These are phyloP conservation scores for Sinopyrophorus schimmeli DNA, from an alignment of 2,888 invertebrate genomes.

Conservation along the genomic window DNA sequence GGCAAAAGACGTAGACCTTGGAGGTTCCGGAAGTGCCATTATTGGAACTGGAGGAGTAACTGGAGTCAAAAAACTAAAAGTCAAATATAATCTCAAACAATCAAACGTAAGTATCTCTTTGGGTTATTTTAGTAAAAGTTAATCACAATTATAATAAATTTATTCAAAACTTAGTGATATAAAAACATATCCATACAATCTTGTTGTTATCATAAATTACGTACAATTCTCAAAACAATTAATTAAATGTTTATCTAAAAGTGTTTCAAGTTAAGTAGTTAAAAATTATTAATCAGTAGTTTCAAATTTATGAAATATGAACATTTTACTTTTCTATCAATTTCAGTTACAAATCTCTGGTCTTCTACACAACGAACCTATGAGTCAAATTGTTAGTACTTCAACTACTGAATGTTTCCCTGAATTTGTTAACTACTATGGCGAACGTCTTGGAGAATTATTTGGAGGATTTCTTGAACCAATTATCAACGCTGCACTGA, in stretches of 20 bases:
- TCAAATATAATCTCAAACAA: constrained; percentile 1
- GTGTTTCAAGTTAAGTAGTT: too few species aligned
- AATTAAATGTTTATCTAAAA: too few species aligned
- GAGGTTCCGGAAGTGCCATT: constrained; percentile 2
- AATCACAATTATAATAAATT: too few species aligned
- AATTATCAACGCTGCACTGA: constrained; percentile 4
- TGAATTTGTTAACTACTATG: constrained; percentile 13
- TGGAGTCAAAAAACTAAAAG: background rate
- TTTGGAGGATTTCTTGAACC: background rate
- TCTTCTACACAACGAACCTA: constrained; percentile 15
- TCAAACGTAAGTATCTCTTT: too few species aligned
- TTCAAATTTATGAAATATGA: too few species aligned
- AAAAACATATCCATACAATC: too few species aligned
- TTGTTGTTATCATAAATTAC: too few species aligned
- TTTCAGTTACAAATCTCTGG: constrained; percentile 19
- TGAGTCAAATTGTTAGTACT: constrained; percentile 23
- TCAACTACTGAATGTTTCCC: constrained; percentile 21
- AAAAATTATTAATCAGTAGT: too few species aligned
- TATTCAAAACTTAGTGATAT: too few species aligned
- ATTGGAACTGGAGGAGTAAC: background rate
- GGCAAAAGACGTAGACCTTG: background rate
- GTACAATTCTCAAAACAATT: too few species aligned
- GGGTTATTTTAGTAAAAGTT: too few species aligned
- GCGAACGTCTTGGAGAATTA: constrained; percentile 7
- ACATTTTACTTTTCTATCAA: too few species aligned